Evolutionary conservation across 1,140 invertebrate species (phyloP).

Genomic region (Teleogryllus occipitalis): DNA sequence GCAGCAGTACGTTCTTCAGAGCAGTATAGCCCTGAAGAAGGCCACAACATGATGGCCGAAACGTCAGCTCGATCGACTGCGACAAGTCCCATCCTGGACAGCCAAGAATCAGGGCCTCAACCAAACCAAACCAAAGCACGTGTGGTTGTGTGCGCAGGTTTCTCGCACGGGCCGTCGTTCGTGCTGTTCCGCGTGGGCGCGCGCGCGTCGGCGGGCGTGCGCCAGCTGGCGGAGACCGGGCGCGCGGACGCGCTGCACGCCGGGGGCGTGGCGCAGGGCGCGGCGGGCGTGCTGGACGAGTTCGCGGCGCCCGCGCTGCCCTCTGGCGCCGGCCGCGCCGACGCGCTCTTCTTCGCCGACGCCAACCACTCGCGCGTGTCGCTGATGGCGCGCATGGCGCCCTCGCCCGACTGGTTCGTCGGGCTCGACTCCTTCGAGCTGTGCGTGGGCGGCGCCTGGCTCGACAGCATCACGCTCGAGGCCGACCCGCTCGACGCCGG

Average conservation of each 20-base stretch:
- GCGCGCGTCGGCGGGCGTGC: constrained; percentile 60
- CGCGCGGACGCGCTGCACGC: constrained; percentile 60
- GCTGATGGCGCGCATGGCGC: constrained; percentile 32
- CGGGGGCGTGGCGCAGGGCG: constrained; percentile 29
- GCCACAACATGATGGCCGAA: too few species aligned
- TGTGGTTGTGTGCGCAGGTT: constrained; percentile 47
- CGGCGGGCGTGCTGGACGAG: constrained; percentile 36
- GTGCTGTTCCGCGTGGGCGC: constrained; percentile 70
- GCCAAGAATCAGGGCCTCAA: too few species aligned
- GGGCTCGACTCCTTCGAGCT: constrained; percentile 52
- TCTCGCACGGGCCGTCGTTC: constrained; percentile 73
- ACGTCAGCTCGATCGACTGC: too few species aligned
- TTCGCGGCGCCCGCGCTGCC: constrained; percentile 39
- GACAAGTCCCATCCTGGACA: too few species aligned
- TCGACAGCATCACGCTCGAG: constrained; percentile 46
- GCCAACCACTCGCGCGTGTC: constrained; percentile 40
- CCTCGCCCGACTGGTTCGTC: constrained; percentile 63
- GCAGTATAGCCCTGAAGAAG: too few species aligned
- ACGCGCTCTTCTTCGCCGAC: constrained; percentile 40
- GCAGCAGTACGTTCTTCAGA: too few species aligned
- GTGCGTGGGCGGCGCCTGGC: constrained; percentile 54
- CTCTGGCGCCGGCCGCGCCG: constrained; percentile 37
- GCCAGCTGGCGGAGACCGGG: constrained; percentile 75
- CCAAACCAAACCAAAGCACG: too few species aligned
- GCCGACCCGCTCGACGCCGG: constrained; percentile 56